Base-by-base conservation (phyloP, 2,797 vertebrate genomes). In the Sciurus carolinensis region DNA sequence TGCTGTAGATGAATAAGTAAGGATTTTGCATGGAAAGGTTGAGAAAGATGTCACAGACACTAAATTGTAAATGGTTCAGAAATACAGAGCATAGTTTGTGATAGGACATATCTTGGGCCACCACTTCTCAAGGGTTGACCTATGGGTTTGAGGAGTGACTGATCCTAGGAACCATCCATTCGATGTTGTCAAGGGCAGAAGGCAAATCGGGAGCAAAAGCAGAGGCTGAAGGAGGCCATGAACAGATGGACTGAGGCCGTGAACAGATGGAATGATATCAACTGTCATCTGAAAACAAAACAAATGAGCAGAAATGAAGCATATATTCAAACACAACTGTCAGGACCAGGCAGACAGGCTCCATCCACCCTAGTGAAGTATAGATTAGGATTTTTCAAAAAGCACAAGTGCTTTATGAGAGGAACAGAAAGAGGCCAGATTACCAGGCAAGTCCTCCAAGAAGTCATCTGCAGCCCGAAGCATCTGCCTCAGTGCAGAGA, bases 371-470 rank as follows among this genome's bases (percentile, higher is more conserved):
- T 30, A 17, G 2, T 77, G 26, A 95, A 14, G 20, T n/a, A 50
- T 30, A 86, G 42, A 22, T 54, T 26, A 11, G 26, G 0, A 4
- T 69, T 89, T 92, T 57, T 67, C 26, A n/a, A 62, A 94, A 62
- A 67, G 10, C 11, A 91, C 13, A 14, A 17, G 15, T 14, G 17
- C 11, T 81, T 96, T 42, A 12, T 47, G 33, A 93, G 5, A 87
- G 13, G 11, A 81, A 6, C 9, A 84, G 26, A 67, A 90, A 64
- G 20, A 22, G 12, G 7, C 11, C 66, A 69, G 12, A 17, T 62
- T 82, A 97, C 96, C 83, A 82, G 59, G 71, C 69, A 95, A 71
- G 75, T 97, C 90, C 1, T 95, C 93, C 62, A 97, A 93, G 30
- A 73, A 67, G 36, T 84, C 72, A 84, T 95, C 90, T 50, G 33